Percentiles rank a stretch among this genome's conserved stretches.
Evolutionary conservation across 2,888 invertebrate species (phyloP).

Genomic region (Pristionchus exspectatus): DNA sequence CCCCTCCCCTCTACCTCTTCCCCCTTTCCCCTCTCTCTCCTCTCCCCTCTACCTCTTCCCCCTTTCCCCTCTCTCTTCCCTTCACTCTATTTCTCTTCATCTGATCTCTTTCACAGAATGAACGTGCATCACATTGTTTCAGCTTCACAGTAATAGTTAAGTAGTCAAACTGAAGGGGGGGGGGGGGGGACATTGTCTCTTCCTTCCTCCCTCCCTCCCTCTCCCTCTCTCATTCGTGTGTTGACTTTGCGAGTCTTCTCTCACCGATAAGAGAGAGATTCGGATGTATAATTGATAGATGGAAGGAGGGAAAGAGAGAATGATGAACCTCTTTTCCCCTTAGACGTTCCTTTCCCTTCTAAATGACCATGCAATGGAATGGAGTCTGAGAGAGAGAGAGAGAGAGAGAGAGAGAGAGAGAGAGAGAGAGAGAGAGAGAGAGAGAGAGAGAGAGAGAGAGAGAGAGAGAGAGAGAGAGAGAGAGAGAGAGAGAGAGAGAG

Average conservation of each 20-base stretch:
- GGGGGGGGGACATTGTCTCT: background rate
- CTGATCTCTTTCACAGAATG: conserved; percentile 17
- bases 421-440: conserved; percentile 40
- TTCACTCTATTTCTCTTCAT: conserved; percentile 55
- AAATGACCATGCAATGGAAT: conserved; percentile 12
- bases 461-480: conserved; percentile 21
- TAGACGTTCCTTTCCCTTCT: conserved; percentile 3
- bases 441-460: conserved; percentile 41
- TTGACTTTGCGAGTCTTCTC: conserved; percentile 12
- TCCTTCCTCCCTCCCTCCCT: background rate
- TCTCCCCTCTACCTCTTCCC: no score
- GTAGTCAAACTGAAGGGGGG: conserved; percentile 26
- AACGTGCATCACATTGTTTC: conserved; percentile 44
- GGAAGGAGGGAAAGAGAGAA: background rate
- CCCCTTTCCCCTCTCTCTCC: background rate
- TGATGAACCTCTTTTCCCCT: background rate
- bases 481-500: background rate
- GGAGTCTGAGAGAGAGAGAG: background rate
- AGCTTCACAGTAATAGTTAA: conserved; percentile 54
- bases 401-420: conserved; percentile 39
- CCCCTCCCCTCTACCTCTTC: conserved; percentile 43
- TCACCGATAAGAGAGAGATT: background rate
- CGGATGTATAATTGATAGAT: conserved; percentile 13
- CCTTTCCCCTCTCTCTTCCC: conserved; percentile 3
- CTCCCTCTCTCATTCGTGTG: conserved; percentile 30